Conservation (phyloP, 1,140 invertebrate species). For the Bombus turneri region DNA sequence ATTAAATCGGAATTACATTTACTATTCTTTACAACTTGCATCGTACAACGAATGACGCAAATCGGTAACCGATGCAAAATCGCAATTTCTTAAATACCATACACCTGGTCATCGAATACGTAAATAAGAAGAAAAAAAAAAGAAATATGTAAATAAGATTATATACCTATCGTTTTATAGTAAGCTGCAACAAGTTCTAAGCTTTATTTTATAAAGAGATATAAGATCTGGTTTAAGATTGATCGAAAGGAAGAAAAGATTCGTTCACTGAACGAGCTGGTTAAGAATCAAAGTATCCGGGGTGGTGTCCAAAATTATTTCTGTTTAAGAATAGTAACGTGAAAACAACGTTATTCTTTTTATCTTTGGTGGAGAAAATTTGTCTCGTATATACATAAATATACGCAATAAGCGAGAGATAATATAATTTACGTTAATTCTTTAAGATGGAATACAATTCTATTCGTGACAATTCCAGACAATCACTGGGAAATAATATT, state of each 20-base stretch:
- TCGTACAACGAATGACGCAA: not conserved
- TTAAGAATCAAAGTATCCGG: not conserved
- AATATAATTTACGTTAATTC: not conserved
- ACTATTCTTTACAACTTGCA: not conserved
- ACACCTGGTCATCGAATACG: not conserved
- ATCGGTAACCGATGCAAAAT: not conserved
- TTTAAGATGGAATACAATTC: not conserved
- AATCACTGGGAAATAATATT: too few relatives aligned
- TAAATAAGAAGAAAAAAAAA: not conserved
- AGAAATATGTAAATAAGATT: not conserved
- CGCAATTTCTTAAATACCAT: constrained; percentile 7
- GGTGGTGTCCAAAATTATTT: not conserved
- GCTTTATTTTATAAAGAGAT: not conserved
- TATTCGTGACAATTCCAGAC: not conserved
- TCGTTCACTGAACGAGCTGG: not conserved
- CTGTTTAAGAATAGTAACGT: not conserved
- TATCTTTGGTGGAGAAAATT: not conserved
- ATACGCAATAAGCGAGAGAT: not conserved
- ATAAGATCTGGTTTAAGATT: not conserved
- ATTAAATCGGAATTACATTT: not conserved
- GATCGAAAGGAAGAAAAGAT: not conserved
- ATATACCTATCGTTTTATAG: too few relatives aligned
- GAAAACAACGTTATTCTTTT: not conserved
- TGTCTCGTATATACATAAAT: not conserved
- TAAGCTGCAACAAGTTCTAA: not conserved